A percentile compares a stretch with the other conserved stretches of the same genome.
Evolutionary conservation across 2,888 invertebrate genomes (phyloP).

Genomic region (Meta bourneti): DNA sequence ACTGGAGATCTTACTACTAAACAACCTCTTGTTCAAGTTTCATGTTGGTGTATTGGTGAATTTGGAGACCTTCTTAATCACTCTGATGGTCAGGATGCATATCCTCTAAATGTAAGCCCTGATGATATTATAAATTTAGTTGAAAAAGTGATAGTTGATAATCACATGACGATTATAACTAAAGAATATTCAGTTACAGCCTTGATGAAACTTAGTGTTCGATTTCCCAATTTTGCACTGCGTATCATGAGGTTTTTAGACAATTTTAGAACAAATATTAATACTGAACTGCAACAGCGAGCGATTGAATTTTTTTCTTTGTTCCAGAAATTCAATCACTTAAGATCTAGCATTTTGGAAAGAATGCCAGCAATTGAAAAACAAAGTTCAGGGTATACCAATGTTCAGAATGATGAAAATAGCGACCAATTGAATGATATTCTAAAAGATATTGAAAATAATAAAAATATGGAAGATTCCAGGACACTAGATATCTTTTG

Average conservation of each 20-base stretch:
- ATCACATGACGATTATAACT: constrained; percentile 92
- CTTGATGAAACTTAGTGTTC: constrained; percentile 95
- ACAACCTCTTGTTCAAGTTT: constrained; percentile 86
- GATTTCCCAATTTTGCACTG: constrained; percentile 82
- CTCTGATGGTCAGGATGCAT: constrained; percentile 79
- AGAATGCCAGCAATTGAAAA: constrained; percentile 97
- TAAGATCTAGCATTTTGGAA: constrained; percentile 90
- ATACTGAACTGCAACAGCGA: constrained; percentile 98
- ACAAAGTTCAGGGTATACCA: constrained; percentile 79
- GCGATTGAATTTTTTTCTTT: constrained; percentile 96
- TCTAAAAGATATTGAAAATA: not conserved
- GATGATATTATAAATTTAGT: constrained; percentile 93
- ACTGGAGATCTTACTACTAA: constrained; percentile 79
- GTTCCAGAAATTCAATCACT: constrained; percentile 89
- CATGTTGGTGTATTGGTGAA: constrained; percentile 99
- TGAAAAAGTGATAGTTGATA: constrained; percentile 93
- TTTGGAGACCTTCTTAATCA: constrained; percentile 95
- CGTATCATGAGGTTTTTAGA: constrained; percentile 91
- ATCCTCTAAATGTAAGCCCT: constrained; percentile 81
- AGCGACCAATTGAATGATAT: not conserved
- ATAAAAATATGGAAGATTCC: too few species aligned
- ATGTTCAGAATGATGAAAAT: constrained; percentile 78
- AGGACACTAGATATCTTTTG: too few species aligned
- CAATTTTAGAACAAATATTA: constrained; percentile 96
- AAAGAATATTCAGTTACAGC: constrained; percentile 97